A percentile compares a stretch with the other conserved stretches of the same genome.
phyloP scores from a whole-genome alignment of 2,888 invertebrate genomes.

The Theretra japonica region DNA sequence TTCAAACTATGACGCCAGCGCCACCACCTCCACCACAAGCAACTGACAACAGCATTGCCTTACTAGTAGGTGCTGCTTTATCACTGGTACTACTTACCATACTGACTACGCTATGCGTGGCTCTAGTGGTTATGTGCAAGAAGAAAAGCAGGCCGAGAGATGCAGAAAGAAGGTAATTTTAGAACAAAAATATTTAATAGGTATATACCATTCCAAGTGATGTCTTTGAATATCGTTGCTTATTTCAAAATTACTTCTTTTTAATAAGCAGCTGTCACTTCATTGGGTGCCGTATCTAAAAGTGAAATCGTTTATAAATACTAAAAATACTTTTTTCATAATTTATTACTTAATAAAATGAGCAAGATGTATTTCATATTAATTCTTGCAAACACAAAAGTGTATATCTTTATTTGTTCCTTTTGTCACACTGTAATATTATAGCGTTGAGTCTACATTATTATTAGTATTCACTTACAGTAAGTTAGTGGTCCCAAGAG shows the following conservation, averaged over 20 bases:
- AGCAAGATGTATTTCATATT: too few relatives aligned
- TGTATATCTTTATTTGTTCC: too few relatives aligned
- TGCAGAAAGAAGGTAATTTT: slow-evolving; percentile 67
- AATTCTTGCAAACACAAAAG: too few relatives aligned
- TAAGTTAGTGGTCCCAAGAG: too few relatives aligned
- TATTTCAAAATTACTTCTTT: not conserved
- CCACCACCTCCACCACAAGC: slow-evolving; percentile 54
- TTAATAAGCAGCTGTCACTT: not conserved
- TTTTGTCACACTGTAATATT: too few relatives aligned
- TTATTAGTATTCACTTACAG: too few relatives aligned
- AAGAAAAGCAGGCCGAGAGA: slow-evolving; percentile 68
- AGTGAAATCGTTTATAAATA: not conserved
- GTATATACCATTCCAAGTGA: too few relatives aligned
- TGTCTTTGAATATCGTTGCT: too few relatives aligned
- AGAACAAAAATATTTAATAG: too few relatives aligned
- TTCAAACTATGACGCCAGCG: slow-evolving; percentile 76
- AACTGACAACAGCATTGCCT: slow-evolving; percentile 70
- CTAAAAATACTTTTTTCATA: too few relatives aligned
- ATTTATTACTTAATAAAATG: too few relatives aligned
- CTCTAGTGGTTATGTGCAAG: slow-evolving; percentile 77
- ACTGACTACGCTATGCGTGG: slow-evolving; percentile 76
- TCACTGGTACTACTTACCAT: slow-evolving; percentile 77
- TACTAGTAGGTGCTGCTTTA: slow-evolving; percentile 74
- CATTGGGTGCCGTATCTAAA: not conserved
- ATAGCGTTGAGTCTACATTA: too few relatives aligned